Conservation (phyloP, 2,888 invertebrate species). For the Pyrrhosoma nymphula region DNA sequence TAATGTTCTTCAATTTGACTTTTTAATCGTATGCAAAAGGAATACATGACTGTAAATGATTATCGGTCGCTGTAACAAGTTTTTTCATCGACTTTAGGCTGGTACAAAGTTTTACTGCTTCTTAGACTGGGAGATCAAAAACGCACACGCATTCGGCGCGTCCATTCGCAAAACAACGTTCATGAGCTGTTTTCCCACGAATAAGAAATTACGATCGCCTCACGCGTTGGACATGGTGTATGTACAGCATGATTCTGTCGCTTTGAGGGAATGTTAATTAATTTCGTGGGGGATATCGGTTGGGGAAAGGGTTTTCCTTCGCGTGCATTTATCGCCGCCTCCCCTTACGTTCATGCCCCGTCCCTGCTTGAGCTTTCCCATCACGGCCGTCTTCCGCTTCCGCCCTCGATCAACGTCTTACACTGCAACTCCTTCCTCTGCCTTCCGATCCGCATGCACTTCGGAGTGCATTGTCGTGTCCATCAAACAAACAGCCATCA, state of each 20-base stretch:
- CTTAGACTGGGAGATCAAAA: too few relatives aligned
- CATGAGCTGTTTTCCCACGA: neutral
- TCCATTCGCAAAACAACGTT: too few relatives aligned
- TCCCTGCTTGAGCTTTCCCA: neutral
- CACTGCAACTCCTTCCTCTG: neutral
- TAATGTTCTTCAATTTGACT: too few relatives aligned
- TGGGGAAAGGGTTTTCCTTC: neutral
- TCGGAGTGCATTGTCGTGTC: conserved; percentile 55
- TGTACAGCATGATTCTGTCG: neutral
- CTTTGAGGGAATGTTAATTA: neutral
- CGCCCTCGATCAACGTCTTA: neutral
- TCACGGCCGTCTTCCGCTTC: conserved; percentile 58
- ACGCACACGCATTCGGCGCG: too few relatives aligned
- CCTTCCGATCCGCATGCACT: conserved; percentile 27
- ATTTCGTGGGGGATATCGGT: neutral
- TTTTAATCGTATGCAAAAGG: too few relatives aligned
- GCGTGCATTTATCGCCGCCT: neutral
- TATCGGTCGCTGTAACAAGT: too few relatives aligned
- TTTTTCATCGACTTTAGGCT: too few relatives aligned
- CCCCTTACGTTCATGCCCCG: neutral
- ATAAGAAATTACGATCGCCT: neutral
- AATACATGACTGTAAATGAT: too few relatives aligned
- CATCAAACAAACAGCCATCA: neutral
- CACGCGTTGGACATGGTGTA: neutral
- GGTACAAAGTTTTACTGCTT: too few relatives aligned